Evolutionary conservation across 1,140 invertebrate species (phyloP).

Genomic region (Drosophila lini): DNA sequence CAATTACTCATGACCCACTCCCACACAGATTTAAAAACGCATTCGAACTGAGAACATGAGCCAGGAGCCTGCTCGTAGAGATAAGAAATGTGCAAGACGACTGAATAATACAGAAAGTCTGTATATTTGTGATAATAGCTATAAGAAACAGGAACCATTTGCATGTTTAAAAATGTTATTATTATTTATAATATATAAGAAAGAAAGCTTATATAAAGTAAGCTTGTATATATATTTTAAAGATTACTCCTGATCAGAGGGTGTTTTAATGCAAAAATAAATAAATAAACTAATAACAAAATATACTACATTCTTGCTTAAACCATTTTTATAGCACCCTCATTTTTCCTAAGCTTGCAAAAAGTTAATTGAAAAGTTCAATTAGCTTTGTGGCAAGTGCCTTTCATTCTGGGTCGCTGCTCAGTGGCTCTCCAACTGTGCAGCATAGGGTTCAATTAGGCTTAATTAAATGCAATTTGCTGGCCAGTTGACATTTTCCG

Average conservation of each 20-base stretch:
- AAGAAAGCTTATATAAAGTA: not conserved
- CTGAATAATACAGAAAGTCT: conserved; percentile 2
- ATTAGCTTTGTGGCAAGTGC: conserved; percentile 45
- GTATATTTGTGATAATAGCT: conserved; percentile 6
- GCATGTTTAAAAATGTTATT: not conserved
- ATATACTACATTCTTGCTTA: too few relatives aligned
- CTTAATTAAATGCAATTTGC: conserved; percentile 77
- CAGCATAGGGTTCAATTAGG: conserved; percentile 63
- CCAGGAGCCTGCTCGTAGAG: conserved; percentile 1
- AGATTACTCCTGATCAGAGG: not conserved
- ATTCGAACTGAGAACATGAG: conserved; percentile 12
- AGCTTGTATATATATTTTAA: not conserved
- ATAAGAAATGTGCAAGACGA: conserved; percentile 37
- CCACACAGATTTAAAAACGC: conserved; percentile 15
- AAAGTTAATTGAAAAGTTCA: conserved; percentile 70
- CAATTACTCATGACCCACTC: conserved; percentile 29
- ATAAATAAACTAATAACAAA: not conserved
- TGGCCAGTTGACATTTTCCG: conserved; percentile 23
- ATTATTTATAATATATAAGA: not conserved
- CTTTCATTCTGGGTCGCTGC: conserved; percentile 7
- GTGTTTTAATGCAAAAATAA: not conserved
- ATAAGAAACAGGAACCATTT: not conserved
- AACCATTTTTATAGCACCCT: not conserved
- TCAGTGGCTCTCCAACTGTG: conserved; percentile 59
- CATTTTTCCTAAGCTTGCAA: not conserved